phyloP scores from a whole-genome alignment of 2,888 invertebrate species.

The Lasioglossum pauxillum region DNA sequence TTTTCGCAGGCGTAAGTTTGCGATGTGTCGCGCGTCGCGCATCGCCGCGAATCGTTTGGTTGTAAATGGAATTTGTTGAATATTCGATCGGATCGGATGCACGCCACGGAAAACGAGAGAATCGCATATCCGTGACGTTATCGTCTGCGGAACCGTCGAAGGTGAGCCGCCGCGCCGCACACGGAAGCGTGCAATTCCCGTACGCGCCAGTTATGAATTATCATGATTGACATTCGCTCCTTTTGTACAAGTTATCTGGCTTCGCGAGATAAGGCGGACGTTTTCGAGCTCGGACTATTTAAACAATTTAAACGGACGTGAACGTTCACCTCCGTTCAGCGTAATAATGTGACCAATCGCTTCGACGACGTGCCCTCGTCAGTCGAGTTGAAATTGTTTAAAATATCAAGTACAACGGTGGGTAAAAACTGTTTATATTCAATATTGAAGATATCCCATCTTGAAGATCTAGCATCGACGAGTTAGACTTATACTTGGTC shows the following conservation, averaged over 20 bases:
- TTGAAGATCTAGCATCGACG: background rate
- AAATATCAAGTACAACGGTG: background rate
- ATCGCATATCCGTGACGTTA: conserved; percentile 9
- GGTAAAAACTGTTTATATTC: background rate
- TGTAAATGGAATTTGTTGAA: conserved; percentile 18
- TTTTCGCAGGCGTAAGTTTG: background rate
- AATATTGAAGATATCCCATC: background rate
- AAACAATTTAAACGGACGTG: conserved; percentile 14
- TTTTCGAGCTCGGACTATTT: conserved; percentile 11
- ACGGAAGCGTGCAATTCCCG: conserved; percentile 25
- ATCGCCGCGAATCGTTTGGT: background rate
- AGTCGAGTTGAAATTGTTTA: background rate
- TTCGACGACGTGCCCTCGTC: background rate
- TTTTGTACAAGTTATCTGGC: conserved; percentile 3
- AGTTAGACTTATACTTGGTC: background rate
- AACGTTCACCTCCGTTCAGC: conserved; percentile 28
- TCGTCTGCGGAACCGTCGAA: background rate
- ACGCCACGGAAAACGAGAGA: background rate
- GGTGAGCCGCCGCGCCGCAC: background rate
- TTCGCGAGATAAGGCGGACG: conserved; percentile 21
- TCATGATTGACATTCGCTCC: conserved; percentile 11
- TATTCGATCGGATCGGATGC: conserved; percentile 9
- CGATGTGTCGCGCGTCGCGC: background rate
- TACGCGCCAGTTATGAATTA: conserved; percentile 5
- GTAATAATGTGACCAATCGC: conserved; percentile 2